Base-by-base conservation (phyloP, 2,113 vertebrate genomes). In the Pampusana beccarii region DNA sequence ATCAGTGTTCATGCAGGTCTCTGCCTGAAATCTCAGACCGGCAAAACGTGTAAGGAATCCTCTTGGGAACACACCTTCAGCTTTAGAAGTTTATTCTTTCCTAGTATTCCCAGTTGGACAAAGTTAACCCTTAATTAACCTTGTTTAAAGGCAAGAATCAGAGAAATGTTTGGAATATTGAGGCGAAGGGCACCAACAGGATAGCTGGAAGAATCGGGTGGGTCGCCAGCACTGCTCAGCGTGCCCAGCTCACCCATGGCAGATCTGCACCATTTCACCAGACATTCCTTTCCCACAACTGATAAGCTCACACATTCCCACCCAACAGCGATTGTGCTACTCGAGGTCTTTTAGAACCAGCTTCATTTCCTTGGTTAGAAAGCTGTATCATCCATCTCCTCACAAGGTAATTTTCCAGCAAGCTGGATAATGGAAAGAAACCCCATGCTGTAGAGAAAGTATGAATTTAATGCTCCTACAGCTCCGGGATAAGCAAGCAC, bases 381-480 rank as follows among this genome's bases (percentile, higher is more conserved):
- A 93, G 61, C 88, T 91, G 28, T 54, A 89, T 50, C 93, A 93
- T 70, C 80, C 80, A 78, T 36, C 72, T 93, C 61, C 61, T 61
- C 3, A 0, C 69, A 61, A 93, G 73, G 91, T 61, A 85, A 64
- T 80, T 89, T 92, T 92, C 96, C 95, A 94, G 93, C 83, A 79
- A 94, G 87, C 36, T 65, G 86, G 54, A 89, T 82, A 89, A 80
- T 84, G 95, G 92, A 94, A 97, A 96, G 78, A 94, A 96, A 36
- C 61, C 25, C 66, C 5, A 1, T 19, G 36, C 70, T 94, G 46
- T 34, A 81, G 71, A 78, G 72, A 64, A 92, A 88, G 44, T 31
- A 92, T 42, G 79, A 92, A 95, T 80, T 92, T 87, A 94, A 74
- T 58, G 72, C 83, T 92, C 80, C 88, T 93, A 46, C 86, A 88